phyloP scores from a whole-genome alignment of 2,888 invertebrate genomes.

The Tipula vernalis region DNA sequence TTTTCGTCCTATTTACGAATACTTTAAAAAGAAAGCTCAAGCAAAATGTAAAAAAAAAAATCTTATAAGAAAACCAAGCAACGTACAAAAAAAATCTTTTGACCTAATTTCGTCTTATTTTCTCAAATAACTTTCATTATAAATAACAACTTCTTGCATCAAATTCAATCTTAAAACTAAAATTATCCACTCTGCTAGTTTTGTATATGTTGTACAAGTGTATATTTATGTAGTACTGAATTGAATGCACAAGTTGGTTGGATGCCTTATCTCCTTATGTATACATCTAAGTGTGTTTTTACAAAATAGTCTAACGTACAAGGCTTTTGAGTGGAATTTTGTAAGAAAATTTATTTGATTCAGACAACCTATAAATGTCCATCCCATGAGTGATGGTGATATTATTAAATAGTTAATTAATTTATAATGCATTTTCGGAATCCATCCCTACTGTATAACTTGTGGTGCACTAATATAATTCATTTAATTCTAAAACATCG shows the following conservation, averaged over 20 bases:
- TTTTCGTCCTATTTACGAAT: not conserved
- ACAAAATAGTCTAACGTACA: not conserved
- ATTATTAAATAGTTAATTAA: not conserved
- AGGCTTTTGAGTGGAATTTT: not conserved
- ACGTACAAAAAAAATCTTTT: not conserved
- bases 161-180: not conserved
- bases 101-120: not conserved
- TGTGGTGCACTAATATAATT: not conserved
- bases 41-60: not conserved
- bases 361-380: not conserved
- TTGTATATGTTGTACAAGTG: not conserved
- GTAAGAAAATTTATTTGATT: not conserved
- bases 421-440: not conserved
- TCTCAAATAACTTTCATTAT: not conserved
- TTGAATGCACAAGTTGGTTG: not conserved
- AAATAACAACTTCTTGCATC: not conserved
- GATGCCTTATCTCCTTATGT: not conserved
- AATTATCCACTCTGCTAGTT: not conserved
- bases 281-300: not conserved
- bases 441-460: not conserved
- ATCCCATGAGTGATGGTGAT: not conserved
- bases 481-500: not conserved
- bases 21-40: not conserved
- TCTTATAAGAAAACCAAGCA: not conserved
- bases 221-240: not conserved